Conservation (phyloP, 2,797 vertebrate species). For the Anableps anableps region DNA sequence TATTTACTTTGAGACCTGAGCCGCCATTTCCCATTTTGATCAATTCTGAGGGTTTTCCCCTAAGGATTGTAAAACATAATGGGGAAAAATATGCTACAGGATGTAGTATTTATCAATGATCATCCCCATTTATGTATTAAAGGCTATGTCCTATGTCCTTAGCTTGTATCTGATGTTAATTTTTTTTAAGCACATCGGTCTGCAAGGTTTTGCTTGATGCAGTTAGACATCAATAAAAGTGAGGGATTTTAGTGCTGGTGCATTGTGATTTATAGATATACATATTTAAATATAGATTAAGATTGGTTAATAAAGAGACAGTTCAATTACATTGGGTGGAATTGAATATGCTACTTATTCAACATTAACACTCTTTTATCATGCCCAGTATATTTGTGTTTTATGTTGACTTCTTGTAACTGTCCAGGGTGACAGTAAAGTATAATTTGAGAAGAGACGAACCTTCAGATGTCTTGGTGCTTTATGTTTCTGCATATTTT, state of each 20-base stretch:
- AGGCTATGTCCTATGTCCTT: not conserved
- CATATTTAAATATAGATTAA: not conserved
- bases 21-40: not conserved
- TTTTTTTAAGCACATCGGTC: not conserved
- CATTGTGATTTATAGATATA: not conserved
- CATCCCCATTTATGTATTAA: not conserved
- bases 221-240: not conserved
- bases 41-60: not conserved
- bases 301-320: not conserved
- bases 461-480: not conserved
- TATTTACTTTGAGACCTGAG: not conserved
- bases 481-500: slow-evolving; percentile 3
- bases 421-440: not conserved
- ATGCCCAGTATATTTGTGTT: not conserved
- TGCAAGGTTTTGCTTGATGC: not conserved
- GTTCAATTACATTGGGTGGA: not conserved
- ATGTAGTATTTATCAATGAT: not conserved
- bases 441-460: not conserved
- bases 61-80: not conserved
- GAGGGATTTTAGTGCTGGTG: not conserved
- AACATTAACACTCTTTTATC: not conserved
- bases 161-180: not conserved
- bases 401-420: slow-evolving; percentile 6
- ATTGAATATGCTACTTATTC: too few species aligned
- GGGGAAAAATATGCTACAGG: not conserved